Percentiles rank a stretch among this genome's conserved stretches.
Evolutionary conservation across 2,797 vertebrate genomes (phyloP).

Genomic region (Liasis olivaceus): DNA sequence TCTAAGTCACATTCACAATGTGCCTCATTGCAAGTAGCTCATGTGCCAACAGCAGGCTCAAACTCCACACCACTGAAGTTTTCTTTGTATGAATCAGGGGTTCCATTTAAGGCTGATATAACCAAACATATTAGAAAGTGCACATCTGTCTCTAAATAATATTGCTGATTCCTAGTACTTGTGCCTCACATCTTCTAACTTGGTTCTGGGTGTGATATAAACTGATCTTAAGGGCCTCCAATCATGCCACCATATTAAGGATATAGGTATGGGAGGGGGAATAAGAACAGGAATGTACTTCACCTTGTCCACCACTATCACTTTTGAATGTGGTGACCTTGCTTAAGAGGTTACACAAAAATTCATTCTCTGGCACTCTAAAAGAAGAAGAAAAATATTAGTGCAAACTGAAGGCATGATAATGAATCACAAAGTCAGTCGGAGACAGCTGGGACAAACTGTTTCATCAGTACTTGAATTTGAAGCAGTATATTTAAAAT

Average conservation of each 20-base stretch:
- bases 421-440: background rate
- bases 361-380: conserved; percentile 93
- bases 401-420: background rate
- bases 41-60: background rate
- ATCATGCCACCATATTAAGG: background rate
- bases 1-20: background rate
- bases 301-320: conserved; percentile 97
- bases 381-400: conserved; percentile 37
- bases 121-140: background rate
- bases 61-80: background rate
- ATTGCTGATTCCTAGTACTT: background rate
- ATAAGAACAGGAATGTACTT: background rate
- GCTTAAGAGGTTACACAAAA: conserved; percentile 89
- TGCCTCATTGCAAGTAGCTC: background rate
- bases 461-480: conserved; percentile 6
- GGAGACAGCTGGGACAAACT: accelerated
- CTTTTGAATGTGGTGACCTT: conserved; percentile 89
- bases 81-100: background rate
- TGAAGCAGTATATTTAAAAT: background rate
- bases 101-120: background rate
- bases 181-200: background rate
- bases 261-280: background rate
- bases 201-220: background rate
- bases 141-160: background rate
- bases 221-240: background rate